A percentile compares a stretch with the other conserved stretches of the same genome.
Evolutionary conservation across 2,113 vertebrate genomes (phyloP).

Genomic region (Dasyurus viverrinus): DNA sequence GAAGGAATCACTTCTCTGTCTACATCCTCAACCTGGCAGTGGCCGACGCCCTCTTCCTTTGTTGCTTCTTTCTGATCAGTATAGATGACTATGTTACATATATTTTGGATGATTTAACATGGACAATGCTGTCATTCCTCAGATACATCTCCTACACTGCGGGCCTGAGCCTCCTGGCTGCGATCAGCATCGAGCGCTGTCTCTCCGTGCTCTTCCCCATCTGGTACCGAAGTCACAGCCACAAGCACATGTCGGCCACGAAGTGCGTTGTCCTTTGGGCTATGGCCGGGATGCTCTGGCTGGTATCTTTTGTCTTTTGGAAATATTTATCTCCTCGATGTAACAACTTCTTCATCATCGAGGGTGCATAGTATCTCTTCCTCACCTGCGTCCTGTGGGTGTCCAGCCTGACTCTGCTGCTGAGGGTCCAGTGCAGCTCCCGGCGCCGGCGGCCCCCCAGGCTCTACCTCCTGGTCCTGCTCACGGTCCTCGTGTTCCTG

Average conservation of each 20-base stretch:
- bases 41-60: slow-evolving; percentile 73
- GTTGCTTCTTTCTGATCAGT: slow-evolving; percentile 70
- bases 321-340: too few species aligned
- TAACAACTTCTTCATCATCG: too few species aligned
- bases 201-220: slow-evolving; percentile 53
- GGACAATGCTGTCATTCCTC: neutral
- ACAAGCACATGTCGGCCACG: neutral
- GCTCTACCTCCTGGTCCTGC: too few species aligned
- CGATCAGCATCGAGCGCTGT: slow-evolving; percentile 48
- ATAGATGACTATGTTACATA: neutral
- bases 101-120: neutral
- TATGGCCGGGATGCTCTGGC: slow-evolving; percentile 5
- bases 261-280: slow-evolving; percentile 71
- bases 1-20: slow-evolving; percentile 74
- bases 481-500: too few species aligned
- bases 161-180: slow-evolving; percentile 44
- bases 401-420: too few species aligned
- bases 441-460: too few species aligned
- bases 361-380: accelerated
- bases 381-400: too few species aligned
- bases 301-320: too few species aligned
- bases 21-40: slow-evolving; percentile 81
- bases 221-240: slow-evolving; percentile 67
- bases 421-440: too few species aligned
- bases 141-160: slow-evolving; percentile 42